phyloP scores from a whole-genome alignment of 35 echinoderm and acorn worm genomes.

The Strongylocentrotus purpuratus region DNA sequence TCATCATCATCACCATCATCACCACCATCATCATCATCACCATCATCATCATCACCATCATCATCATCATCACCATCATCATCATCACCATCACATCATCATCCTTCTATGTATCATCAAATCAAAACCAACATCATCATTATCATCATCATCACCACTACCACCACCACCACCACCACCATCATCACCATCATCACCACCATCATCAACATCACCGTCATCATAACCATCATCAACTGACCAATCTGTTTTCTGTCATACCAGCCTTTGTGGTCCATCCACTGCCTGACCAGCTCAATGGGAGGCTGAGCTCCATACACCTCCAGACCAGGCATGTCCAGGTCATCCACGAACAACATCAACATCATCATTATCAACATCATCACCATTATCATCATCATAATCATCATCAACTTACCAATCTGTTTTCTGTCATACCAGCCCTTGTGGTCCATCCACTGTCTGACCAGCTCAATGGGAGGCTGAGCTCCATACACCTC shows the following conservation, averaged over 20 bases:
- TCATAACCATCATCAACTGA: slow-evolving; percentile 46
- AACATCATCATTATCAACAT: no score
- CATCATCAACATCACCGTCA: not conserved
- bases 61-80: no score
- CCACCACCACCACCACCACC: no score
- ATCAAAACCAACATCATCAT: not conserved
- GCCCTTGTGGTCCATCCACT: slow-evolving; percentile 99
- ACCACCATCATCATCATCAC: no score
- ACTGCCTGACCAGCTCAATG: slow-evolving; percentile 93
- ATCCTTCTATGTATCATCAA: not conserved
- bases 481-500: slow-evolving; percentile 99
- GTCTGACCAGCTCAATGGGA: slow-evolving; percentile 91
- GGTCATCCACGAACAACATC: slow-evolving; percentile 98
- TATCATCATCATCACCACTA: not conserved
- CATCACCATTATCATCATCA: not conserved
- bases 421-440: slow-evolving; percentile 99
- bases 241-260: slow-evolving; percentile 99
- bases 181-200: not conserved
- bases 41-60: no score
- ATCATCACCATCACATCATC: no score
- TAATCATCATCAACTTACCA: slow-evolving; percentile 61
- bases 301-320: slow-evolving; percentile 98
- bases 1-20: no score
- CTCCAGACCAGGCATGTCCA: slow-evolving; percentile 98
- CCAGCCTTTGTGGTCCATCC: slow-evolving; percentile 99